Evolutionary conservation across 2,888 invertebrate genomes (phyloP).

Genomic region (Cataglyphis altisquamis): DNA sequence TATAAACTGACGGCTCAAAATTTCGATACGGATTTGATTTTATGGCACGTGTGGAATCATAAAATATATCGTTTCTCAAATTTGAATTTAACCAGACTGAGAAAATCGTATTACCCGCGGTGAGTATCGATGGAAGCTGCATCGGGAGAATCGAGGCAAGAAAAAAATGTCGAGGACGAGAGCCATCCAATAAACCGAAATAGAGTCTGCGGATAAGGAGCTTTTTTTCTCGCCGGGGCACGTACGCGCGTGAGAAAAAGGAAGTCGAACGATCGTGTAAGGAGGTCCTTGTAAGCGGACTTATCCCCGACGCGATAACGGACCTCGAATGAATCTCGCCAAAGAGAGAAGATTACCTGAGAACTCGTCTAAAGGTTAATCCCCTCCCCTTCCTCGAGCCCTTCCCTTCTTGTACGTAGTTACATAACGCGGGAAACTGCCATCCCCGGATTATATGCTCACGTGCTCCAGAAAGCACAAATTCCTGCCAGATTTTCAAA

Average conservation of each 20-base stretch:
- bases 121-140: conserved; percentile 50
- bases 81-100: neutral
- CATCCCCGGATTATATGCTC: conserved; percentile 64
- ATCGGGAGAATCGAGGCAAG: conserved; percentile 36
- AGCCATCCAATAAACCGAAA: conserved; percentile 69
- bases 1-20: neutral
- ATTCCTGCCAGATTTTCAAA: conserved; percentile 45
- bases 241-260: conserved; percentile 56
- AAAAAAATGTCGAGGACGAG: conserved; percentile 4
- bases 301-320: conserved; percentile 69
- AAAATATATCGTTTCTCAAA: neutral
- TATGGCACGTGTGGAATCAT: neutral
- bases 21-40: neutral
- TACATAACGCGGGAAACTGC: conserved; percentile 61
- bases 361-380: conserved; percentile 72
- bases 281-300: conserved; percentile 56
- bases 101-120: conserved; percentile 12
- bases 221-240: conserved; percentile 48
- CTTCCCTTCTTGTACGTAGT: conserved; percentile 64
- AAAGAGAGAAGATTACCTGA: conserved; percentile 69
- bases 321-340: conserved; percentile 64
- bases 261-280: conserved; percentile 60
- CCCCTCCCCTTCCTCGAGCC: conserved; percentile 54
- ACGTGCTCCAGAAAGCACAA: conserved; percentile 50
- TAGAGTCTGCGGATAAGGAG: conserved; percentile 67